Evolutionary conservation across 2,888 invertebrate species (phyloP).

Genomic region (Tiliacea citrago): DNA sequence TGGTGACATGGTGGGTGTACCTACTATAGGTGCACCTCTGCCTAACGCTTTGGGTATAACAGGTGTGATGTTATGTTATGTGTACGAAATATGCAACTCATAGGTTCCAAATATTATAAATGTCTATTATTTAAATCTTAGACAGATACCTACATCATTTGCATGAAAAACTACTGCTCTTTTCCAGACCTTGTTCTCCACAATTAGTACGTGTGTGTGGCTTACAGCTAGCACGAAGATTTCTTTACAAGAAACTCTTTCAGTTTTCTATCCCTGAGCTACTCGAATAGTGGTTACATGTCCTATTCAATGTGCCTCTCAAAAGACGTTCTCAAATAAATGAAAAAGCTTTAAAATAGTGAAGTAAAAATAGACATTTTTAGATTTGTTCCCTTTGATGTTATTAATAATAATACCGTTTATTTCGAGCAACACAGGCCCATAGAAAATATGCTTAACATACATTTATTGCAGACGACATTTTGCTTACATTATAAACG

Average conservation of each 20-base stretch:
- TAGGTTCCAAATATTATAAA: neutral
- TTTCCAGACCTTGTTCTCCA: neutral
- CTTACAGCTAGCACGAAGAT: conserved; percentile 4
- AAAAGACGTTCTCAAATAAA: conserved; percentile 17
- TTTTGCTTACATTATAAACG: neutral
- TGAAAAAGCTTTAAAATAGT: conserved; percentile 19
- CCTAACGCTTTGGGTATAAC: too few relatives aligned
- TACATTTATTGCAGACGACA: too few relatives aligned
- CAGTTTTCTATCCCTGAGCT: neutral
- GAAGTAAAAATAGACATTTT: conserved; percentile 2
- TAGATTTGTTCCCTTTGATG: conserved; percentile 4
- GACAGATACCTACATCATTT: neutral
- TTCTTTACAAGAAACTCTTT: conserved; percentile 14
- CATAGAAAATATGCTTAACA: too few relatives aligned
- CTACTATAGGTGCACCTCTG: too few relatives aligned
- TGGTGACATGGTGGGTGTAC: too few relatives aligned
- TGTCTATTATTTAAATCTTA: neutral
- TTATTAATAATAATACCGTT: neutral
- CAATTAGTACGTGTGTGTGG: conserved; percentile 13
- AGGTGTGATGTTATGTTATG: too few relatives aligned
- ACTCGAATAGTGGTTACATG: conserved; percentile 11
- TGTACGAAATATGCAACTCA: neutral
- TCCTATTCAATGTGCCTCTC: conserved; percentile 20
- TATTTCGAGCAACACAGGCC: too few relatives aligned
- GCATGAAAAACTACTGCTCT: neutral